These are phyloP conservation scores for Epinotia brunnichana DNA, from an alignment of 2,888 invertebrate genomes.

Conservation along the genomic window DNA sequence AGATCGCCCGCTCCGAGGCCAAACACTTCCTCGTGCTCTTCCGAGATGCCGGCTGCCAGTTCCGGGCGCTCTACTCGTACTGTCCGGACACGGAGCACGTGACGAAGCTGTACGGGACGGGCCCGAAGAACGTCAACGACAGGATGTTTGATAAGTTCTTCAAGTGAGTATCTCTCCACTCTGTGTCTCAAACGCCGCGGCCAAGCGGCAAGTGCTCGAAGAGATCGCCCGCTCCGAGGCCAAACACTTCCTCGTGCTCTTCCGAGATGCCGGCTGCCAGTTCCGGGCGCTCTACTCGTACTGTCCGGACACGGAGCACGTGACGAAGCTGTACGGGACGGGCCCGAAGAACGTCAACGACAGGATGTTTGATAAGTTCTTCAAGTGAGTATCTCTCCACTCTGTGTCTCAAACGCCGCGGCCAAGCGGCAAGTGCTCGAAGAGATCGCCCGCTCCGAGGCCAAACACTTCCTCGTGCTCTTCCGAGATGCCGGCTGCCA, in stretches of 20 bases:
- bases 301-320: too few relatives aligned
- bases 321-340: too few relatives aligned
- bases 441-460: too few relatives aligned
- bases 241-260: constrained; percentile 98
- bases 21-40: constrained; percentile 99
- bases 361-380: too few relatives aligned
- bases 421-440: too few relatives aligned
- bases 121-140: constrained; percentile 97
- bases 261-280: constrained; percentile 92
- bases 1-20: constrained; percentile 96
- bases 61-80: constrained; percentile 98
- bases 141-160: constrained; percentile 99
- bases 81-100: constrained; percentile 96
- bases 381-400: too few relatives aligned
- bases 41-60: constrained; percentile 92
- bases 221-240: constrained; percentile 97
- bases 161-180: constrained; percentile 89
- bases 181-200: constrained; percentile 88
- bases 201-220: constrained; percentile 95
- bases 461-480: too few relatives aligned
- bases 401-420: too few relatives aligned
- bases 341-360: too few relatives aligned
- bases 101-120: constrained; percentile 96
- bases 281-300: too few relatives aligned
- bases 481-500: constrained; percentile 99